phyloP scores from a whole-genome alignment of 2,797 vertebrate genomes.

The Sebastolobus altivelis region DNA sequence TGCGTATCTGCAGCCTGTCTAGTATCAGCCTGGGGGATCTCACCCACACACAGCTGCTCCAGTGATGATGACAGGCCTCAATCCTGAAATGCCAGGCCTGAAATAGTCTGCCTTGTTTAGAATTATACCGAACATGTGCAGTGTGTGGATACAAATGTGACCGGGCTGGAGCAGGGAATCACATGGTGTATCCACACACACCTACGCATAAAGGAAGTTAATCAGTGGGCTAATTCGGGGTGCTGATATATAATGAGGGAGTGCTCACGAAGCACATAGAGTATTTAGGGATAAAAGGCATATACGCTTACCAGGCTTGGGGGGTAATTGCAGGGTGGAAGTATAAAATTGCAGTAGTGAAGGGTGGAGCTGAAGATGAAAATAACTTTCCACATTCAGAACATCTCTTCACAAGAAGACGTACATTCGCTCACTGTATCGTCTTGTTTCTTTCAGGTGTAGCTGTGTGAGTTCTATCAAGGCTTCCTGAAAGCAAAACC shows the following conservation, averaged over 20 bases:
- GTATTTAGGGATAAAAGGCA: conserved; percentile 25
- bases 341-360: conserved; percentile 28
- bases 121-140: conserved; percentile 55
- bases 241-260: conserved; percentile 50
- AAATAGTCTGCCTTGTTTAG: conserved; percentile 76
- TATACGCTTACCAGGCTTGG: conserved; percentile 10
- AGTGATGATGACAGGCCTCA: conserved; percentile 58
- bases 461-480: not conserved
- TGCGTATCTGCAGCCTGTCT: conserved; percentile 1
- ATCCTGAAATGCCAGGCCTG: conserved; percentile 65
- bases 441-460: conserved; percentile 23
- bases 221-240: conserved; percentile 33
- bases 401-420: not conserved
- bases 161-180: not conserved
- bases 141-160: conserved; percentile 9
- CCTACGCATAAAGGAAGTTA: not conserved
- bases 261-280: not conserved
- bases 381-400: conserved; percentile 45
- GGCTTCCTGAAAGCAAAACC: not conserved
- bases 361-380: conserved; percentile 64
- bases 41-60: conserved; percentile 73
- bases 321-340: conserved; percentile 67
- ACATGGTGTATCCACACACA: not conserved
- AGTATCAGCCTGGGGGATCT: conserved; percentile 9
- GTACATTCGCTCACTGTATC: not conserved